These are phyloP conservation scores for Amphimallon solstitiale DNA, from an alignment of 2,888 invertebrate genomes.

Conservation along the genomic window DNA sequence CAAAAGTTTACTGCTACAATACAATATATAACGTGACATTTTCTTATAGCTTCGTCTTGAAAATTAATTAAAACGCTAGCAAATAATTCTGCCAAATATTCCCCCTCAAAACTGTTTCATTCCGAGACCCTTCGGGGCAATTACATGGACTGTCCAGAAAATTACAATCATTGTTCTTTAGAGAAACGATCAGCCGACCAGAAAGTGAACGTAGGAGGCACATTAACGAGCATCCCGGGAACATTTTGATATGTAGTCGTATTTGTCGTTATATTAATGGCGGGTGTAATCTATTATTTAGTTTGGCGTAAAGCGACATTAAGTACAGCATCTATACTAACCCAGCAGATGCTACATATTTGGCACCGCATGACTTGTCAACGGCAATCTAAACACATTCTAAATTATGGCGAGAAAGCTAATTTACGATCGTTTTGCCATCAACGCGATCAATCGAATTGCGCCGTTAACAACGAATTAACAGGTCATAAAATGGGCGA, in stretches of 20 bases:
- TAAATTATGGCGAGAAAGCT: constrained; percentile 29
- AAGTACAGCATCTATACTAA: constrained; percentile 33
- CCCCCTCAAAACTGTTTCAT: neutral
- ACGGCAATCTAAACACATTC: constrained; percentile 37
- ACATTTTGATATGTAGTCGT: constrained; percentile 33
- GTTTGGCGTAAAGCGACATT: constrained; percentile 34
- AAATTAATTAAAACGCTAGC: too few relatives aligned
- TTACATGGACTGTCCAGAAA: constrained; percentile 20
- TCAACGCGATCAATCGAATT: constrained; percentile 14
- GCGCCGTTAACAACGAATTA: constrained; percentile 27
- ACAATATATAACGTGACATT: too few relatives aligned
- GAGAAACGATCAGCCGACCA: constrained; percentile 12
- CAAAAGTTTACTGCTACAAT: too few relatives aligned
- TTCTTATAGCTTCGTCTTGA: too few relatives aligned
- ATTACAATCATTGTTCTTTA: constrained; percentile 15
- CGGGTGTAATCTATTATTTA: constrained; percentile 37
- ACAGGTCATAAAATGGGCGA: constrained; percentile 10
- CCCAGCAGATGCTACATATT: constrained; percentile 34
- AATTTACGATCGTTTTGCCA: constrained; percentile 17
- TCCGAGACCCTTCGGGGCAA: neutral
- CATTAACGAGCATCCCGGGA: constrained; percentile 7
- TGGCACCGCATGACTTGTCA: constrained; percentile 32
- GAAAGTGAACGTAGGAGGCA: neutral
- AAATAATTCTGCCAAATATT: neutral
- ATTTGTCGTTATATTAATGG: constrained; percentile 37